These are phyloP conservation scores for Pseudorectes ferrugineus DNA, from an alignment of 2,113 vertebrate genomes.

Conservation along the genomic window DNA sequence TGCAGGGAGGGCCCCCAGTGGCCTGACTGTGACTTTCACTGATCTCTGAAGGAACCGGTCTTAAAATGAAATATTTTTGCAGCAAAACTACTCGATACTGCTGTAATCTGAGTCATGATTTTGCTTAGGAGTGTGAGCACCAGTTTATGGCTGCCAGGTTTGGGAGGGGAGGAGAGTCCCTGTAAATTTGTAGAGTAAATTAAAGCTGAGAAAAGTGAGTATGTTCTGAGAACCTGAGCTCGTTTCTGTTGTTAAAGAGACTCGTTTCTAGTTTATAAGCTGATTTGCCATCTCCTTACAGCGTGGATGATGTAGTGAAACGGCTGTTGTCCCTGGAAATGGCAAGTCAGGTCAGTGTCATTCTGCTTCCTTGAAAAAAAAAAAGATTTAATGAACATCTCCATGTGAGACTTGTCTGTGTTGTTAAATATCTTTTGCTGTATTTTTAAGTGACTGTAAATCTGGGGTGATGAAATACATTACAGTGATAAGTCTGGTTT, in stretches of 20 bases:
- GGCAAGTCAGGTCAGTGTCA: conserved; percentile 81
- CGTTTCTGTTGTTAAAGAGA: background rate
- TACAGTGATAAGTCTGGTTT: background rate
- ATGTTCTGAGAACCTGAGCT: background rate
- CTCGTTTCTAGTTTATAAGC: background rate
- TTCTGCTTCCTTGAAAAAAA: background rate
- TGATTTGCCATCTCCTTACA: conserved; percentile 53
- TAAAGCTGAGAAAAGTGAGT: background rate
- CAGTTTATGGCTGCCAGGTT: background rate
- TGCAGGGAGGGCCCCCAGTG: conserved; percentile 39
- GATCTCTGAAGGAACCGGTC: background rate
- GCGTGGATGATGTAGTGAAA: conserved; percentile 86
- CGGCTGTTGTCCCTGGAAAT: conserved; percentile 90
- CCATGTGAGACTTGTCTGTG: background rate
- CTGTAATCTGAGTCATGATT: background rate
- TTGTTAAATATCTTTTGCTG: background rate
- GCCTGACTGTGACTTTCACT: background rate
- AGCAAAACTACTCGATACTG: background rate
- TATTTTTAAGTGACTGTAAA: background rate
- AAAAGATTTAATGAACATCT: background rate
- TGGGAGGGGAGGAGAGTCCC: background rate
- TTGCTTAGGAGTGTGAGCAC: background rate
- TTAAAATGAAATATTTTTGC: background rate
- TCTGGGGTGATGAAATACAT: background rate
- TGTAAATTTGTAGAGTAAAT: background rate